phyloP scores from a whole-genome alignment of 2,888 invertebrate genomes.

The Mesochorus sp. region DNA sequence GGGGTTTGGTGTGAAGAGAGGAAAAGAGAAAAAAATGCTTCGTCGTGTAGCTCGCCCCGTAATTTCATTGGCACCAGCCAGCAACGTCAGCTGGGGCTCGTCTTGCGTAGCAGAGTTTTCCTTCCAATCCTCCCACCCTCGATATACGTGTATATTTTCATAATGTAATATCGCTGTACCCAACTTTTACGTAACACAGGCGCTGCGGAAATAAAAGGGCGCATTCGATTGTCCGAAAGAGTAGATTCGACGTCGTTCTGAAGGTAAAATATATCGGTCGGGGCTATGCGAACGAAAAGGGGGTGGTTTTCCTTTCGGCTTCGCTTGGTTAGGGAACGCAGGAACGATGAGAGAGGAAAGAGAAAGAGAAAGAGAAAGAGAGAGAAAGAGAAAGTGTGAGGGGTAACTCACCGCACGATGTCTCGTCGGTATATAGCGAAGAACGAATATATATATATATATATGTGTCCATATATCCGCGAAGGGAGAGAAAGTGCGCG shows the following conservation, averaged over 20 bases:
- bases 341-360: too few species aligned
- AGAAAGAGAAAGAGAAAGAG: slow-evolving; percentile 25
- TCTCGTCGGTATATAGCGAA: slow-evolving; percentile 27
- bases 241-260: not conserved
- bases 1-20: slow-evolving; percentile 16
- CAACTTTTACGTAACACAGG: slow-evolving; percentile 3
- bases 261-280: not conserved
- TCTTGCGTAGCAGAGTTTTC: slow-evolving; percentile 26
- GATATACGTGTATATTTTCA: slow-evolving; percentile 73
- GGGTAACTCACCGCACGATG: not conserved
- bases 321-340: slow-evolving; percentile 48
- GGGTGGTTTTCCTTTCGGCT: slow-evolving; percentile 67
- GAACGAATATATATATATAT: slow-evolving; percentile 9
- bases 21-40: slow-evolving; percentile 44
- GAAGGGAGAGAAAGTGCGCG: slow-evolving; percentile 76
- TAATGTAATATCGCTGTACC: slow-evolving; percentile 76
- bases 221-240: not conserved
- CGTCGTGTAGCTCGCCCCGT: slow-evolving; percentile 62
- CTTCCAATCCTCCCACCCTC: not conserved
- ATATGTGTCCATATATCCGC: not conserved
- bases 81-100: slow-evolving; percentile 71
- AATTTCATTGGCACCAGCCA: slow-evolving; percentile 72
- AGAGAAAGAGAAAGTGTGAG: slow-evolving; percentile 6
- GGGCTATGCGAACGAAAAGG: slow-evolving; percentile 52
- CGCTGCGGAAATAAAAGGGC: slow-evolving; percentile 2